Conservation (phyloP, 1,140 invertebrate species). For the Spodoptera litura region DNA sequence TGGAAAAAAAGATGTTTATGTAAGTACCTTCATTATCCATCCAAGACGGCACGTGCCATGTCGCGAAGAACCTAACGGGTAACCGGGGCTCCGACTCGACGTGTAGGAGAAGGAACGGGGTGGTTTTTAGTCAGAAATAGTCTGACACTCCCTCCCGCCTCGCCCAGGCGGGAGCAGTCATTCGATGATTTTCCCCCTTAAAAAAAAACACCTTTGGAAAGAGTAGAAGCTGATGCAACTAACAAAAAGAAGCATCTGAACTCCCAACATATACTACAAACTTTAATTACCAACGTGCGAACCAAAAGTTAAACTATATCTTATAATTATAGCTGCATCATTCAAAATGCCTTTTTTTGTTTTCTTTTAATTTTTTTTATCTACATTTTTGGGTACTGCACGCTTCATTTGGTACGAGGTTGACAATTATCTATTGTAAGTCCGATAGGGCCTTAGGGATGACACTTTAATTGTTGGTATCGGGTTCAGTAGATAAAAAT, state of each 20-base stretch:
- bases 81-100: too few species aligned
- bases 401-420: slow-evolving; percentile 38
- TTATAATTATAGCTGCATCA: slow-evolving; percentile 17
- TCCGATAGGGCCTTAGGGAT: slow-evolving; percentile 3
- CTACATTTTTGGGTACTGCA: slow-evolving; percentile 43
- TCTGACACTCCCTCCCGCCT: too few species aligned
- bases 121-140: too few species aligned
- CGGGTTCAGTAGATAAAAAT: slow-evolving; percentile 12
- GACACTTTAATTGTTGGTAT: neutral
- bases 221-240: neutral
- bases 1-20: too few species aligned
- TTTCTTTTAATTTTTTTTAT: slow-evolving; percentile 36
- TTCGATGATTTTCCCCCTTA: too few species aligned
- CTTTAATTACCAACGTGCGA: slow-evolving; percentile 41
- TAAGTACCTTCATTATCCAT: too few species aligned
- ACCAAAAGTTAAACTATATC: slow-evolving; percentile 34
- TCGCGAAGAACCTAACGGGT: too few species aligned
- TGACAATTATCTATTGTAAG: slow-evolving; percentile 38
- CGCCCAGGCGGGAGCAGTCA: too few species aligned
- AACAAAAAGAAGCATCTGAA: slow-evolving; percentile 2
- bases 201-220: neutral
- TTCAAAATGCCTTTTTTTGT: slow-evolving; percentile 4
- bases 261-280: slow-evolving; percentile 29
- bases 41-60: too few species aligned
- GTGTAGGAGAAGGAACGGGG: too few species aligned